Base-by-base conservation (phyloP, 2,113 vertebrate species). In the Paralichthys olivaceus region DNA sequence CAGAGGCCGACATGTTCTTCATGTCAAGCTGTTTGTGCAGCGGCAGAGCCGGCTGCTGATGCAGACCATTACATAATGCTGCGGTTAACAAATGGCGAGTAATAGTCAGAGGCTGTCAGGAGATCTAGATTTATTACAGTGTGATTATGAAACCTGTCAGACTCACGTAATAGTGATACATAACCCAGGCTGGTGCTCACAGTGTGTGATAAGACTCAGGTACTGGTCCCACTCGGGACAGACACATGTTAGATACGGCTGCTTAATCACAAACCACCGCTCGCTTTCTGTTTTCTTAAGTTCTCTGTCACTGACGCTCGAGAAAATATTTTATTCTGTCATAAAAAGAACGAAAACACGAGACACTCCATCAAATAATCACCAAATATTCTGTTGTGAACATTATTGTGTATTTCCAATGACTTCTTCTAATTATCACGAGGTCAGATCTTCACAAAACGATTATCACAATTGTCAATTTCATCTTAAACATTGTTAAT, bases 1-100 rank as follows among this genome's bases (percentile, higher is more conserved):
- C 22, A 0, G 68, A 73, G 55, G 37, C 32, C 7, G 28, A 51
- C 26, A 54, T 63, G 61, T 86, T 87, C 76, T 63, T 90, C 80
- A 90, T 79, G 84, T 77, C 72, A 1, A 25, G 69, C 11, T 0
- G 51, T 43, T 63, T 13, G 32, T 17, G 37, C 28, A 63, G 57
- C 49, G 59, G 37, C 28, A 63, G 57, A 54, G 59, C 67, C 62
- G 67, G 79, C 72, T 28, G 84, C 45, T 20, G 70, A 58, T 68
- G 57, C 62, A 62, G 79, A 82, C 68, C 22, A 7, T 90, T 84
- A 86, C 77, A 79, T 86, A 90, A 92, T 26, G 25, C 14, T 75
- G 57, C 78, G 76, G 22, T 85, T 56, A 59, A 90, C 85, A 85
- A 87, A 83, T 87, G 80, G 74, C 49, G 70, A 64, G 43, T 82